phyloP scores from a whole-genome alignment of 1,140 invertebrate species.

The Trichonephila inaurata region DNA sequence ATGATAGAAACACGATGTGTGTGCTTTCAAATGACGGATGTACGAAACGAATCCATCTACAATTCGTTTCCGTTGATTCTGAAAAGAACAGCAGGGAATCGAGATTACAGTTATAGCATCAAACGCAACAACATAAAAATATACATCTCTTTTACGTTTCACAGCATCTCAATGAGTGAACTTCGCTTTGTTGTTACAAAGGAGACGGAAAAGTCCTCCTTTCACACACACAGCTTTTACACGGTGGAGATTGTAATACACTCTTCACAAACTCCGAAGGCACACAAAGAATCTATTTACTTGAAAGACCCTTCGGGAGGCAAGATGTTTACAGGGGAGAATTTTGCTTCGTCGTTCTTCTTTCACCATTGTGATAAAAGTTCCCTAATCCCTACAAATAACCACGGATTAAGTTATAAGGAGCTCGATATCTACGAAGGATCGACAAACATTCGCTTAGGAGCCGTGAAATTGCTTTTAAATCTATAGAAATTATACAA shows the following conservation, averaged over 20 bases:
- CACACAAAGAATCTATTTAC: background rate
- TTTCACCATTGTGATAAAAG: background rate
- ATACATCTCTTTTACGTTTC: too few relatives aligned
- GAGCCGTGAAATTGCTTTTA: background rate
- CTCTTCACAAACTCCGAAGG: background rate
- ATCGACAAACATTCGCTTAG: background rate
- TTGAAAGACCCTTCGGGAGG: background rate
- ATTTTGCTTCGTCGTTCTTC: background rate
- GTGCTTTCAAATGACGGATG: too few relatives aligned
- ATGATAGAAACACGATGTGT: too few relatives aligned
- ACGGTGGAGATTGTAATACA: background rate
- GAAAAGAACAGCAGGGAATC: too few relatives aligned
- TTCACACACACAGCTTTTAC: background rate
- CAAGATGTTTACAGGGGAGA: background rate
- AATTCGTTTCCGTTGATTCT: too few relatives aligned
- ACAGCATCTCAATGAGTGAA: background rate
- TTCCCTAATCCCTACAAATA: background rate
- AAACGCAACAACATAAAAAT: too few relatives aligned
- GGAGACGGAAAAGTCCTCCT: background rate
- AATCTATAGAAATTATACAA: background rate
- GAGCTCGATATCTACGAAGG: background rate
- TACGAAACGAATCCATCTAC: too few relatives aligned
- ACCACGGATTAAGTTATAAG: conserved; percentile 1
- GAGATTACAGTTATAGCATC: too few relatives aligned
- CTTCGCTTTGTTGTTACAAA: background rate